phyloP scores from a whole-genome alignment of 2,888 invertebrate genomes.

The Hermaeophaga mercurialis region DNA sequence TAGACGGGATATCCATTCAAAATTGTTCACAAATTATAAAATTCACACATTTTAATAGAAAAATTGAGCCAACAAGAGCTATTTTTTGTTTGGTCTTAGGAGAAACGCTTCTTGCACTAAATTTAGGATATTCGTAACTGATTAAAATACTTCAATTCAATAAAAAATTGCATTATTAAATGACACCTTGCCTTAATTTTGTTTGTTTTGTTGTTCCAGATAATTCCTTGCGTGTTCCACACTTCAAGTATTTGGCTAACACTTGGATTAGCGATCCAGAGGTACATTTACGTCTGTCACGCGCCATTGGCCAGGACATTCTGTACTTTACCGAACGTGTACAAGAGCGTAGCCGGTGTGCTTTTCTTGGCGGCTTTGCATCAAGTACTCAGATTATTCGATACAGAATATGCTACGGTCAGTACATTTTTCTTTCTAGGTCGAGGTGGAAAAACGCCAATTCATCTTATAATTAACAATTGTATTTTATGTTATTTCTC shows the following conservation, averaged over 20 bases:
- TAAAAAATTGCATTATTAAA: too few relatives aligned
- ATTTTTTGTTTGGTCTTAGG: too few relatives aligned
- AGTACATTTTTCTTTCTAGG: slow-evolving; percentile 32
- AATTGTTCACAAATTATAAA: too few relatives aligned
- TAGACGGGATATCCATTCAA: too few relatives aligned
- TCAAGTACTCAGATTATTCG: slow-evolving; percentile 83
- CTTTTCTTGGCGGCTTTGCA: slow-evolving; percentile 79
- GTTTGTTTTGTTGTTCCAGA: slow-evolving; percentile 56
- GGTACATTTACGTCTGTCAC: slow-evolving; percentile 95
- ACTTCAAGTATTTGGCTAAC: slow-evolving; percentile 95
- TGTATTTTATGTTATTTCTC: too few relatives aligned
- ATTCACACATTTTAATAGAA: too few relatives aligned
- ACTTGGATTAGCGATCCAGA: slow-evolving; percentile 85
- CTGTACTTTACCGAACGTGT: slow-evolving; percentile 75
- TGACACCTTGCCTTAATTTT: not conserved
- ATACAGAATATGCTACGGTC: slow-evolving; percentile 63
- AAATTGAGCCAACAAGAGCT: too few relatives aligned
- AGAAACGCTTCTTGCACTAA: too few relatives aligned
- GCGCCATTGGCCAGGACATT: slow-evolving; percentile 86
- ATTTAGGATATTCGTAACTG: too few relatives aligned
- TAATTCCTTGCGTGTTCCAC: slow-evolving; percentile 87
- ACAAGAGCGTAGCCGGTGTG: slow-evolving; percentile 79
- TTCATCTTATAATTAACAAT: too few relatives aligned
- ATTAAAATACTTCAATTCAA: too few relatives aligned
- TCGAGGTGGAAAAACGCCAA: not conserved